Conservation (phyloP, 2,797 vertebrate genomes). For the Platyrinchus mystaceus region DNA sequence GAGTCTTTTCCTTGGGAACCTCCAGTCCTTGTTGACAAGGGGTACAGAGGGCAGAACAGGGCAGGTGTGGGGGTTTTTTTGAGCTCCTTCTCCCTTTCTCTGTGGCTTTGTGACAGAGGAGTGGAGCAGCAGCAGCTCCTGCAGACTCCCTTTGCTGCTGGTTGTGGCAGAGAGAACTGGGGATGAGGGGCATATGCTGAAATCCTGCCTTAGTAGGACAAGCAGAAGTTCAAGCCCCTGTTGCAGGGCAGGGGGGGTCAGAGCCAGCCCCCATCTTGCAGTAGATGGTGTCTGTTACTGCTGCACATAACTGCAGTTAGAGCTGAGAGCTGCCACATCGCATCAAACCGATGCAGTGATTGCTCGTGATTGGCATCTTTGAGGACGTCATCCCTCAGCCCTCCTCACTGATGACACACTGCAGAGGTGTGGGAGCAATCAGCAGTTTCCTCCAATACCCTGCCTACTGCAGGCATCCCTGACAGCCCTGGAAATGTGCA, state of each 20-base stretch:
- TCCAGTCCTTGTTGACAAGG: background rate
- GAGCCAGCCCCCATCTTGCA: background rate
- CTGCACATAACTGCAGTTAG: background rate
- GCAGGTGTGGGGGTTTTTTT: background rate
- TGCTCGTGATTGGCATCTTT: background rate
- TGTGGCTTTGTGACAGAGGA: background rate
- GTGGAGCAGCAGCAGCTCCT: background rate
- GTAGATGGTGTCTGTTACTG: background rate
- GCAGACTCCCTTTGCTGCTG: background rate
- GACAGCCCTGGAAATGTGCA: background rate
- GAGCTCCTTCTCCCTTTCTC: background rate
- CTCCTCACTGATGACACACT: background rate
- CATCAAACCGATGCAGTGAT: background rate
- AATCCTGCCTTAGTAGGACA: background rate
- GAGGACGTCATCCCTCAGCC: background rate
- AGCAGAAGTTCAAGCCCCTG: background rate
- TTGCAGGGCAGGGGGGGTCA: background rate
- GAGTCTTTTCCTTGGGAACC: background rate
- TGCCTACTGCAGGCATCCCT: slow-evolving; percentile 17
- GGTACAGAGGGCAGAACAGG: background rate
- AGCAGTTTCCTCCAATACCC: background rate
- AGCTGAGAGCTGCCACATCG: background rate
- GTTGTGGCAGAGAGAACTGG: background rate
- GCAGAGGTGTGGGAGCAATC: background rate
- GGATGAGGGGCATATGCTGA: rapidly evolving